Base-by-base conservation (phyloP, 2,888 invertebrate genomes). In the Drosophila anceps region DNA sequence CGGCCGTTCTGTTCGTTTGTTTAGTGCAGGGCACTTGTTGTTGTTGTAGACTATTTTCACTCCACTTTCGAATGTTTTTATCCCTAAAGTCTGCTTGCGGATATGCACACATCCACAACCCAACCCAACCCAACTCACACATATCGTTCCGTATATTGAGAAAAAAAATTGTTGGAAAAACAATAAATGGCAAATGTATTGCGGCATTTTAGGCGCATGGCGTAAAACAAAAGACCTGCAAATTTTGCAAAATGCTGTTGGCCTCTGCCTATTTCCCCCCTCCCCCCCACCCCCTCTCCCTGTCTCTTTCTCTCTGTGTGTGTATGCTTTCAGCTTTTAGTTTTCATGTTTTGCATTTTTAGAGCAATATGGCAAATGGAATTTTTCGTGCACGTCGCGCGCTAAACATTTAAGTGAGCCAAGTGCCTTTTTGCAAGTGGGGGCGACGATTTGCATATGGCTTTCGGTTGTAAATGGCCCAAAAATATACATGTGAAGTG, bases 71-170 rank as follows among this genome's bases (percentile, higher is more conserved):
- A 76, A 82, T 81, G 84, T 84, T 87, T 86, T 88, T 87, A 87
- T 87, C 84, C 88, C 81, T 78, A 87, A 87, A 87, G 88, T 84
- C 84, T 71, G 86, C 88, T 88, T 84, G 88, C 86, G 88, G 86
- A 83, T 84, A 87, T 85, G 81, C 86, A 77, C 57, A 79, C 31
- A 66, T 46, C 43, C 53, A 60, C 39, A 31, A 3, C 5, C 29
- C 48, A 48, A 35, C 12, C 13, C 35, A 54, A 37, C 37, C 46
- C 43, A 61, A 20, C 69, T 46, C 55, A 63, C 37, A 63, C 15
- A 68, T 48, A 62, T 46, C 57, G 55, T 57, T 48, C 64, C 64
- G 54, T 57, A 69, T 57, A 75, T 66, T 39, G 66, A 77, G 57
- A 62, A 76, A 79, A 73, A 79, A 73, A 62, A 69, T 73, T 82